Evolutionary conservation across 2,888 invertebrate genomes (phyloP).

Genomic region (Hypena proboscidalis): DNA sequence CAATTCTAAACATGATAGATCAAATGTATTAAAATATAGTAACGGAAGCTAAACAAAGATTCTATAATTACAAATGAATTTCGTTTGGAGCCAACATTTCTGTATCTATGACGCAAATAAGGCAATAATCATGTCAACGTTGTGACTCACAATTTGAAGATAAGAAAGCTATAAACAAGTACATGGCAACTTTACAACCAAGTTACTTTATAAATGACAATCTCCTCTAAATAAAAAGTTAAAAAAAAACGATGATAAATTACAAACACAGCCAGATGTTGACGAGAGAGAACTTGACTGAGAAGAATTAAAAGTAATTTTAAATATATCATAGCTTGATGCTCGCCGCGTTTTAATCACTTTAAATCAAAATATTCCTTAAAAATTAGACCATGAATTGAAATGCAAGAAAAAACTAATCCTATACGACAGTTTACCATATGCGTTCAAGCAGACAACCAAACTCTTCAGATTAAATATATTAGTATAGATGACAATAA

Average conservation of each 20-base stretch:
- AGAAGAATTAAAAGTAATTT: too few species aligned
- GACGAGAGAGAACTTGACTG: too few species aligned
- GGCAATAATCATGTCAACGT: conserved; percentile 32
- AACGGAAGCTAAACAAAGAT: conserved; percentile 65
- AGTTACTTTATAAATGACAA: not conserved
- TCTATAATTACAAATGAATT: conserved; percentile 62
- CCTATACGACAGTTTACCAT: too few species aligned
- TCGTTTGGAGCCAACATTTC: conserved; percentile 56
- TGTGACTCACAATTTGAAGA: conserved; percentile 16
- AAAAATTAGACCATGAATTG: too few species aligned
- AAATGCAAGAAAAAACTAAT: too few species aligned
- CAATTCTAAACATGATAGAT: conserved; percentile 52
- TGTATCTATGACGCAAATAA: conserved; percentile 59
- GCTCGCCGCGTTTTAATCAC: too few species aligned
- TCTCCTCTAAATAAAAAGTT: not conserved
- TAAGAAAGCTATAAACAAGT: conserved; percentile 6
- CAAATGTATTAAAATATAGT: conserved; percentile 49
- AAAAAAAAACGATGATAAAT: not conserved
- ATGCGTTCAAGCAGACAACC: too few species aligned
- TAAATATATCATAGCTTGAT: too few species aligned
- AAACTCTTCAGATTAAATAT: too few species aligned
- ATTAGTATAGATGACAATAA: not conserved
- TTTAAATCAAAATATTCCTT: too few species aligned
- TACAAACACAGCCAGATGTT: too few species aligned
- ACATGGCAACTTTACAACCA: conserved; percentile 9